phyloP scores from a whole-genome alignment of 2,113 vertebrate species.

The Podarcis cretensis region DNA sequence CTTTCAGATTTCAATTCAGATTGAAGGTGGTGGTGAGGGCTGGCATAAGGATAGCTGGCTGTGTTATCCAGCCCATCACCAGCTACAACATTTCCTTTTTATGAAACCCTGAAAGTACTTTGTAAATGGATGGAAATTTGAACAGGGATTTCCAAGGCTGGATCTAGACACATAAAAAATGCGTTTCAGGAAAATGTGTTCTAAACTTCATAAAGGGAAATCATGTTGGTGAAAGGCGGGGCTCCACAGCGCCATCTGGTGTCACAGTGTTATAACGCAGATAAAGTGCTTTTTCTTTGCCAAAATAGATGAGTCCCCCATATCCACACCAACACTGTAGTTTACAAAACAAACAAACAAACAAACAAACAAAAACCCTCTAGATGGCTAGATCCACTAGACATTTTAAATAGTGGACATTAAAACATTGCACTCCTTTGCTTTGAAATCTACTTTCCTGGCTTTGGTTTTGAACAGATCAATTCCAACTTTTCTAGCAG shows the following conservation, averaged over 20 bases:
- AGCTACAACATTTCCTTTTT: background rate
- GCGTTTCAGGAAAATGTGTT: no score
- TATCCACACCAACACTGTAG: background rate
- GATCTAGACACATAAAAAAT: background rate
- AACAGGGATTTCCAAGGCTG: background rate
- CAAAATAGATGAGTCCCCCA: background rate
- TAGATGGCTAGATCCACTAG: background rate
- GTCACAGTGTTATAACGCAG: no score
- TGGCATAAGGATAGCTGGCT: no score
- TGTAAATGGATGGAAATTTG: background rate
- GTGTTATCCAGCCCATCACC: background rate
- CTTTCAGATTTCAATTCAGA: background rate
- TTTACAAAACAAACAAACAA: no score
- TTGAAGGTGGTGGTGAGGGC: background rate
- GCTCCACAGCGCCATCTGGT: no score
- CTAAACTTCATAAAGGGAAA: no score
- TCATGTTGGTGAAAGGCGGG: no score
- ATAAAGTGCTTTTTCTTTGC: no score
- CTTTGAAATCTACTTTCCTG: background rate
- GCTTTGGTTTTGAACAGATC: background rate
- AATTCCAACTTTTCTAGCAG: background rate
- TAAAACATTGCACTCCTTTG: background rate
- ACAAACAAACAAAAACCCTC: no score
- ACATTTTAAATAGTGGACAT: background rate
- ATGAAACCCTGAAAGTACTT: background rate